Evolutionary conservation across 2,888 invertebrate genomes (phyloP).

Genomic region (Incurvaria masculella): DNA sequence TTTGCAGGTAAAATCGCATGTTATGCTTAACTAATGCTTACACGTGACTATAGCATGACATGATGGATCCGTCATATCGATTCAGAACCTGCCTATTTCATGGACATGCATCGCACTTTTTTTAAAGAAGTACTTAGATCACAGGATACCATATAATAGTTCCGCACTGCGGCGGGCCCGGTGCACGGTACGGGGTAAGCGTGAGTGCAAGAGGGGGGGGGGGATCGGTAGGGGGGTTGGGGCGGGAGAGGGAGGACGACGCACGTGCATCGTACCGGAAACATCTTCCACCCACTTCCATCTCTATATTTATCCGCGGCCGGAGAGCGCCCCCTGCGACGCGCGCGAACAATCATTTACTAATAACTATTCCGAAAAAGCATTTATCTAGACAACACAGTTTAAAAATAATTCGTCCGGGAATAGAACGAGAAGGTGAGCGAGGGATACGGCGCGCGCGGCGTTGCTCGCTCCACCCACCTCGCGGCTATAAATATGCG

Average conservation of each 20-base stretch:
- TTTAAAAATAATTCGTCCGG: slow-evolving; percentile 45
- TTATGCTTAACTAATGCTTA: too few relatives aligned
- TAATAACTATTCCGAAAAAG: slow-evolving; percentile 54
- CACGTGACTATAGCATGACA: too few relatives aligned
- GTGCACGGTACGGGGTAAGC: slow-evolving; percentile 25
- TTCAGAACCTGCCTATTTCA: too few relatives aligned
- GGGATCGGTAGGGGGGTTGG: neutral
- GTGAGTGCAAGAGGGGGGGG: slow-evolving; percentile 5
- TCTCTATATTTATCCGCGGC: neutral
- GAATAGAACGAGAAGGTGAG: slow-evolving; percentile 42
- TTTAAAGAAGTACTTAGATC: too few relatives aligned
- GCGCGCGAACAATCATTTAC: slow-evolving; percentile 53
- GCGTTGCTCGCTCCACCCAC: slow-evolving; percentile 42
- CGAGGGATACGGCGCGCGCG: slow-evolving; percentile 33
- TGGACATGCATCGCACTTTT: too few relatives aligned
- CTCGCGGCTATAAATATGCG: too few relatives aligned
- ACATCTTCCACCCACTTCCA: slow-evolving; percentile 24
- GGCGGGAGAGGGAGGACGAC: neutral
- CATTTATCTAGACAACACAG: slow-evolving; percentile 54
- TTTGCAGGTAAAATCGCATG: too few relatives aligned
- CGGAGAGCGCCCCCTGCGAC: slow-evolving; percentile 50
- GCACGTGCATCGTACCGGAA: slow-evolving; percentile 30
- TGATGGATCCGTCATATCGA: too few relatives aligned
- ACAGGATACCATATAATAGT: neutral
- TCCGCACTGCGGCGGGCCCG: slow-evolving; percentile 17